phyloP scores from a whole-genome alignment of 23 tunicate species.

The Diplosoma virens region DNA sequence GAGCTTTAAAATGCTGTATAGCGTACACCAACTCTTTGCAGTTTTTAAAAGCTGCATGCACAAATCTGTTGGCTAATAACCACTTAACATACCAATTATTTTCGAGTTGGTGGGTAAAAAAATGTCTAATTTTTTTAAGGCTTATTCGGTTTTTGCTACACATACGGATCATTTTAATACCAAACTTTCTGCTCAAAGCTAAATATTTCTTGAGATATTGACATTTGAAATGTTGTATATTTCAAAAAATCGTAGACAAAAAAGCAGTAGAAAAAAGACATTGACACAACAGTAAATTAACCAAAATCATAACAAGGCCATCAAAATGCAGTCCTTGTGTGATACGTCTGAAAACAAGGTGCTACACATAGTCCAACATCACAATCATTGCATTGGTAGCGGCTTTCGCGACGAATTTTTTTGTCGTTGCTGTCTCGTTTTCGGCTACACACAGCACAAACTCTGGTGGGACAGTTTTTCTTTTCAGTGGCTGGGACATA shows the following conservation, averaged over 20 bases:
- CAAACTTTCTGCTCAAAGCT: conserved; percentile 13
- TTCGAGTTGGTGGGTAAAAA: no score
- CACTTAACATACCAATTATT: no score
- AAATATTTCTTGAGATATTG: conserved; percentile 7
- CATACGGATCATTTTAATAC: neutral
- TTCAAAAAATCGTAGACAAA: neutral
- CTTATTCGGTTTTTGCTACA: neutral
- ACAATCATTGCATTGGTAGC: conserved; percentile 20
- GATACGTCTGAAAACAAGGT: conserved; percentile 20
- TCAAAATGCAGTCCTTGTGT: conserved; percentile 17
- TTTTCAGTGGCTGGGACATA: conserved; percentile 11
- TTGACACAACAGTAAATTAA: conserved; percentile 14
- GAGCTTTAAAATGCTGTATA: no score
- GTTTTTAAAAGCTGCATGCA: no score
- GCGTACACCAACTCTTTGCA: no score
- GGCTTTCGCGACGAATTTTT: no score
- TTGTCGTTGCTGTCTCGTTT: conserved; percentile 11
- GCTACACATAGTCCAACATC: conserved; percentile 26
- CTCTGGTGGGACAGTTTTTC: conserved; percentile 11
- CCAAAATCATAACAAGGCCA: neutral
- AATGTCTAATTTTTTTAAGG: neutral
- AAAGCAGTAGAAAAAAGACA: neutral
- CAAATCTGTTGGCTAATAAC: no score
- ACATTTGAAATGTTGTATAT: no score
- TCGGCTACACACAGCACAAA: conserved; percentile 14